A percentile compares a stretch with the other conserved stretches of the same genome.
Evolutionary conservation across 2,888 invertebrate genomes (phyloP).

Genomic region (Lagria hirta): DNA sequence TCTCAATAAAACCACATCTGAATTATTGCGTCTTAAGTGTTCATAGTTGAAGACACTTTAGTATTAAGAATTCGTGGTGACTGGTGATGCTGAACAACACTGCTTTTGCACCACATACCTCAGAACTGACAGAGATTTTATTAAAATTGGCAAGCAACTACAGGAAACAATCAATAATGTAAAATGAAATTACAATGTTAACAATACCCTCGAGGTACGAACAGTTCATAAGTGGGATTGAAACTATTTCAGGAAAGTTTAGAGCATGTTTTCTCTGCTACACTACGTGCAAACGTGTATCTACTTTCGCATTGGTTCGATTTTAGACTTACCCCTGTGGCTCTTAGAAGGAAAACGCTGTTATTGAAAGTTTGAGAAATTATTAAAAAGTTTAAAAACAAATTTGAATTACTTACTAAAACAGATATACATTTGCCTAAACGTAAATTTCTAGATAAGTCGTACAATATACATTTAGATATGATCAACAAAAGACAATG

Average conservation of each 20-base stretch:
- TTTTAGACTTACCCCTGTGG: conserved; percentile 19
- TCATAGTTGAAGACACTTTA: no score
- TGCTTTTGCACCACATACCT: no score
- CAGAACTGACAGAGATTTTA: no score
- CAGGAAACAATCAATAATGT: conserved; percentile 33
- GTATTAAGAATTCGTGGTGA: no score
- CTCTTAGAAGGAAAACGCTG: conserved; percentile 31
- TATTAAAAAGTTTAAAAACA: conserved; percentile 34
- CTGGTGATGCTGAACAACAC: no score
- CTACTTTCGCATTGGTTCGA: conserved; percentile 13
- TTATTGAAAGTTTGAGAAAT: conserved; percentile 35
- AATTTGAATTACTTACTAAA: no score
- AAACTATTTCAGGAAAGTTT: conserved; percentile 26
- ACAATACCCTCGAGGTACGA: conserved; percentile 34
- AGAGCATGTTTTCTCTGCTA: conserved; percentile 21
- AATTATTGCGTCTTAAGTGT: no score
- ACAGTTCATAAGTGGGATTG: conserved; percentile 32
- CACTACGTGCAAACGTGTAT: conserved; percentile 16
- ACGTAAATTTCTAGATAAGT: no score
- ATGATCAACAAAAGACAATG: no score
- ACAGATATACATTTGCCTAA: no score
- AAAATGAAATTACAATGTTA: conserved; percentile 37
- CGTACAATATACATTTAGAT: no score
- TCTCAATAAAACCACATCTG: no score
- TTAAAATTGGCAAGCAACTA: conserved; percentile 23